These are phyloP conservation scores for Sarotherodon lohbergeri DNA, from an alignment of 2,113 vertebrate species.

Conservation along the genomic window DNA sequence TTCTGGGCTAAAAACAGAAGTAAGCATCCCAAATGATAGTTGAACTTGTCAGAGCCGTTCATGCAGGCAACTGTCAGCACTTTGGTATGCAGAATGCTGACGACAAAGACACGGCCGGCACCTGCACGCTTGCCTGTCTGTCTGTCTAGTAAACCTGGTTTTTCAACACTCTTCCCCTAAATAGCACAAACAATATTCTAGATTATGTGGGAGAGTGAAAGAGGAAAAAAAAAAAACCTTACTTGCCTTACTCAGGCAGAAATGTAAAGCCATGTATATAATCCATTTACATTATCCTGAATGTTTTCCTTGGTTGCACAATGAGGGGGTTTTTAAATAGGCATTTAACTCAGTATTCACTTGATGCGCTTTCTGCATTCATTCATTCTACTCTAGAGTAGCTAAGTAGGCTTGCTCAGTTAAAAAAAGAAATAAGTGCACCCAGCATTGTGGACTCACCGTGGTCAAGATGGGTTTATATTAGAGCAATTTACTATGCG, in stretches of 20 bases:
- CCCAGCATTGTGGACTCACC: not conserved
- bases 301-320: not conserved
- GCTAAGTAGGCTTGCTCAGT: not conserved
- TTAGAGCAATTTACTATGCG: not conserved
- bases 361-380: not conserved
- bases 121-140: slow-evolving; percentile 34
- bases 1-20: slow-evolving; percentile 42
- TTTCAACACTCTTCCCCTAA: slow-evolving; percentile 7
- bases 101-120: slow-evolving; percentile 38
- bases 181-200: not conserved
- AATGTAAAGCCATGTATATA: not conserved
- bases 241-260: not conserved
- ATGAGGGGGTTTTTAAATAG: not conserved
- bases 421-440: not conserved
- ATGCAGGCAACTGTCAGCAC: slow-evolving; percentile 51
- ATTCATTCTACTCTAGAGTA: not conserved
- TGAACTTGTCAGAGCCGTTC: slow-evolving; percentile 68
- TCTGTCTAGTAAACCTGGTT: slow-evolving; percentile 17
- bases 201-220: not conserved
- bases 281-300: not conserved
- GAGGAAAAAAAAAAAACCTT: not conserved
- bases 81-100: slow-evolving; percentile 56
- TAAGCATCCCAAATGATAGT: slow-evolving; percentile 64
- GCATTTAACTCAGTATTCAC: not conserved
- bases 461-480: not conserved